Conservation (phyloP, 2,113 vertebrate genomes). For the Zingel zingel region DNA sequence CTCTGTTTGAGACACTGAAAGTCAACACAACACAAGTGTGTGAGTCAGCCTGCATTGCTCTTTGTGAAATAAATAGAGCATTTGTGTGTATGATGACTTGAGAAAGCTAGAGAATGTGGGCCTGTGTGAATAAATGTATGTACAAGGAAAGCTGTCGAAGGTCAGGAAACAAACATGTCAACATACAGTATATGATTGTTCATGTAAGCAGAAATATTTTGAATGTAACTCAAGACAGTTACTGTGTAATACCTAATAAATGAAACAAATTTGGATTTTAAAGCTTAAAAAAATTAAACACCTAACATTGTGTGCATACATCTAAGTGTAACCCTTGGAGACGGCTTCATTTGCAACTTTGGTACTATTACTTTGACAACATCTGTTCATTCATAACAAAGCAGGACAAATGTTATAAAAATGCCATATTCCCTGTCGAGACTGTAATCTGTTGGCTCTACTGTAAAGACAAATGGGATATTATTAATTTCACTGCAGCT, state of each 20-base stretch:
- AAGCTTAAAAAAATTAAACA: neutral
- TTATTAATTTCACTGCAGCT: neutral
- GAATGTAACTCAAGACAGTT: too few species aligned
- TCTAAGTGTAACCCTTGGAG: too few species aligned
- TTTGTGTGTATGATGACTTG: constrained; percentile 1
- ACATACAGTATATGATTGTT: neutral
- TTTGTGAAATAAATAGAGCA: constrained; percentile 9
- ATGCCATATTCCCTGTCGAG: neutral
- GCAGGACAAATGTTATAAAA: neutral
- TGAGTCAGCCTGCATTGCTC: constrained; percentile 27
- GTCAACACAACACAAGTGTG: neutral
- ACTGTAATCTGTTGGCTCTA: neutral
- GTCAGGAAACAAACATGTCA: neutral
- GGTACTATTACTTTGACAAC: neutral
- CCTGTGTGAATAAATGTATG: neutral
- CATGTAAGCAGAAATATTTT: neutral
- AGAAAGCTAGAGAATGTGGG: neutral
- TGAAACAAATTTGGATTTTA: neutral
- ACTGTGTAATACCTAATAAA: too few species aligned
- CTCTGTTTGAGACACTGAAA: constrained; percentile 3
- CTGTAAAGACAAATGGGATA: neutral
- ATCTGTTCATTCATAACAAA: neutral
- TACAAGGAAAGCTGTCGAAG: neutral
- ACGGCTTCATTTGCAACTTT: neutral
- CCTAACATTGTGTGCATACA: too few species aligned